Evolutionary conservation across 1,140 invertebrate genomes (phyloP), one percentile per base, ranked within the genome.

Genomic region (Amphibalanus amphitrite): DNA sequence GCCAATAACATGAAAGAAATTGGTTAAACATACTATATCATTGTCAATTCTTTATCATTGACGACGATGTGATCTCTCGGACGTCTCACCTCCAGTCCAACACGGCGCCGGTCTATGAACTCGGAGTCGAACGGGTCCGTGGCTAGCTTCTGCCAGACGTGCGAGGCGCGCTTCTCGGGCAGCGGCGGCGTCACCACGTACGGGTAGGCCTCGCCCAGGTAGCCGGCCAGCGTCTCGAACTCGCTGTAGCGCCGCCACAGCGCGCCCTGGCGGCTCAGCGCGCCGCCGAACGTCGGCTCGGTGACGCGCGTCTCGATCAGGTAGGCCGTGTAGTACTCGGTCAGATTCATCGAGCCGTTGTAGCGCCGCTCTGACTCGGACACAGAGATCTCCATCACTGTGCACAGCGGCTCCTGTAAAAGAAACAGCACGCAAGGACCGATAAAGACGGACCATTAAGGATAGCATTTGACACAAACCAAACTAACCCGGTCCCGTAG

Each of bases 111-210:
- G 78, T 92, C 90, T 69, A 93, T 85, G 81, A 92, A 93, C 77
- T 92, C 90, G n/a, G 89, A 88, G 80, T 91, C 89, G 76, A 90
- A 90, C 38, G 88, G 90, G 77, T 92, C 90, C 67, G 86, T 88
- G 1, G 86, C 83, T 17, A 85, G 81, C 81, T 90, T 91, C 75
- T 89, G 86, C 88, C 90, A 91, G n/a, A 86, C 85, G 78, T 89
- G 91, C 28, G 89, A 81, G 70, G 89, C 89, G 76, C 86, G 85
- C 80, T 93, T 93, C 76, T 92, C 90, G 29, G 90, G 90, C 70
- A 93, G 79, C 47, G 90, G 89, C 69, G 90, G 90, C 74, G 91
- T 82, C 28, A 92, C 86, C 69, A 90, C 83, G 77, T 86, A 87
- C 17, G 90, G 89, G 81, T 91, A 92, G 59, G 85, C 87, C 29